Base-by-base conservation (phyloP, 2,888 invertebrate species). In the Noctua janthina region DNA sequence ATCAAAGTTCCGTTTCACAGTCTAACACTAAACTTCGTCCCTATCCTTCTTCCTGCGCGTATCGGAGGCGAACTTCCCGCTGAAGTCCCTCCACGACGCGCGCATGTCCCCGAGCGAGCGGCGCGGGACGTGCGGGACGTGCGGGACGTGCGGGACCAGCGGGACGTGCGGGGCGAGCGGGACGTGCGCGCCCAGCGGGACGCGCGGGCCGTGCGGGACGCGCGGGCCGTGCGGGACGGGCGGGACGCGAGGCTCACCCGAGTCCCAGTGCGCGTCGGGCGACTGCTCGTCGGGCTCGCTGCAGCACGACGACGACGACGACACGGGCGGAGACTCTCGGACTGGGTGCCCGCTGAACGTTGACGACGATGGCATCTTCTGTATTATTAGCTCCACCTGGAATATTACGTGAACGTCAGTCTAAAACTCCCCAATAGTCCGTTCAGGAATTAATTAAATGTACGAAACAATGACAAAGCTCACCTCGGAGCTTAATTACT, bases 251-350 rank as follows among this genome's bases (percentile, higher is more conserved):
- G 79, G 68, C 98, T 98, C 97, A 98, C 98, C 98, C 93, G 98
- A 98, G 97, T 98, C 98, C 98, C 98, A 98, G 94, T 97, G 97
- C 91, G 97, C 97, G 90, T 96, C 95, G 88, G 94, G 92, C 92
- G 95, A 94, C 85, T 93, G 91, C 93, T 95, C 95, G 94, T 96
- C 95, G 87, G 93, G 92, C 92, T 94, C 95, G 92, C 94, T 93
- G 93, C 93, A 92, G 78, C 93, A 92, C 81, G 95, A 94, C 76
- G 94, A 91, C 74, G 94, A 90, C 49, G 94, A 93, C 81, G 94
- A 93, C 75, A 84, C 75, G 10, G 78, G 56, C 20, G 90, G 73
- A 73, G 90, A 70, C 91, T 88, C 78, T 91, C 89, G 88, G 87
- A 85, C 83, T 85, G 74, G 88, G 89, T 84, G 82, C 83, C 84